Evolutionary conservation across 2,797 vertebrate species (phyloP).

Genomic region (Bufotes viridis): DNA sequence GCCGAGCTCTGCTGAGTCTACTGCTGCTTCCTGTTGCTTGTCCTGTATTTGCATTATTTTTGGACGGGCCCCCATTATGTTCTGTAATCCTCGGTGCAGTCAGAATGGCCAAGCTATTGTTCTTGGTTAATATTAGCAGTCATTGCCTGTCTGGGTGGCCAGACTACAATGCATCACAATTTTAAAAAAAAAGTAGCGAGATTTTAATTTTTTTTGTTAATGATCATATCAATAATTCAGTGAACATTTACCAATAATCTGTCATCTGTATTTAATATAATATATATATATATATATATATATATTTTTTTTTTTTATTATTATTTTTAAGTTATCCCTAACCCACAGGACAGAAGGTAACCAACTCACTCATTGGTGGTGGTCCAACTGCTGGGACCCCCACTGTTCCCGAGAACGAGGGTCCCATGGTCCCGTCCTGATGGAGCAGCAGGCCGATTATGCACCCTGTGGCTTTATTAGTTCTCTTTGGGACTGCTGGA

Average conservation of each 20-base stretch:
- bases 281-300: too few relatives aligned
- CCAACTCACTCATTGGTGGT: too few relatives aligned
- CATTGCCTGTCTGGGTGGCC: constrained; percentile 82
- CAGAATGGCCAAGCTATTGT: constrained; percentile 87
- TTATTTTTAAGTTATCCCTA: too few relatives aligned
- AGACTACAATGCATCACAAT: constrained; percentile 72
- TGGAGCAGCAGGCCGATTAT: too few relatives aligned
- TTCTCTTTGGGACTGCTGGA: too few relatives aligned
- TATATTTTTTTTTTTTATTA: too few relatives aligned
- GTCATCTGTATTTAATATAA: neutral
- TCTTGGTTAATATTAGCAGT: constrained; percentile 84
- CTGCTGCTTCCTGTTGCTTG: constrained; percentile 92
- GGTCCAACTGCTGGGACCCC: too few relatives aligned
- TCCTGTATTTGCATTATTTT: constrained; percentile 89
- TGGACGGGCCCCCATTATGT: constrained; percentile 88
- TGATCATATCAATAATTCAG: constrained; percentile 3
- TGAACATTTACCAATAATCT: neutral
- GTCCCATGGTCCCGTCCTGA: too few relatives aligned
- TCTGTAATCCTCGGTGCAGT: constrained; percentile 93
- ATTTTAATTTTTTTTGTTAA: neutral
- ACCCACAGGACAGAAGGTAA: too few relatives aligned
- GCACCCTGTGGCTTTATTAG: too few relatives aligned
- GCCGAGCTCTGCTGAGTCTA: constrained; percentile 90
- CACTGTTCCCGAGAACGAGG: too few relatives aligned
- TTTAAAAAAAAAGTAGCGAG: constrained; percentile 62